Base-by-base conservation (phyloP, 1,140 invertebrate genomes). In the Sitobion miscanthi region DNA sequence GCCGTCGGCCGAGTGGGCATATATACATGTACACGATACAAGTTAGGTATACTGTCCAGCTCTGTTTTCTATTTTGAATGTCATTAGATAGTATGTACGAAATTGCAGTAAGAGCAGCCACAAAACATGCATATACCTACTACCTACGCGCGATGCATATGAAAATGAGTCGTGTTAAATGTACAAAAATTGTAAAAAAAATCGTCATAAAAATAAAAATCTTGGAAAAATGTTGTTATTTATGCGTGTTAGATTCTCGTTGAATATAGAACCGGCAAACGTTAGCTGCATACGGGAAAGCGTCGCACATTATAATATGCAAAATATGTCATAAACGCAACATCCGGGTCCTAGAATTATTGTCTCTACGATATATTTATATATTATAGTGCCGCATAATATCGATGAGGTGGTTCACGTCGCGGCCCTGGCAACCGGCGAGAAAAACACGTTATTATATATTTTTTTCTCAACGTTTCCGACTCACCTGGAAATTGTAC, bases 401-500 rank as follows among this genome's bases (percentile, higher is more conserved):
- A 17, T 77, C 30, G 17, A 54, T 1, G n/a, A 54, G 47, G 87
- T 38, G 9, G 49, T 35, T 88, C 23, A 54, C 20, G 35, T 54
- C 8, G 49, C 42, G 7, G 23, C 0, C 9, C 62, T 77, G 30
- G 25, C 0, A 3, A 11, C 38, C 21, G 9, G 38, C 38, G 23
- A 3, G 38, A 42, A 85, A 85, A 47, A 86, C 45, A 86, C 14
- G 45, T 86, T 86, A 17, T 77, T 77, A 17, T 17, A 35, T 35
- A n/a, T 77, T 62, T 62, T 77, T 77, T 77, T n/a, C n/a, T 77
- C 30, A 77, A 77, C 17, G 14, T n/a, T 77, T 42, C 8, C 6
- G 82, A 86, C 77, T 93, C 77, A 93, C 91, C 91, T 45, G 91
- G 91, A 86, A 93, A 93, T 57, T 93, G 91, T 93, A 93, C 7